Evolutionary conservation across 1,140 invertebrate species (phyloP).

Genomic region (Drosophila ohnishii): DNA sequence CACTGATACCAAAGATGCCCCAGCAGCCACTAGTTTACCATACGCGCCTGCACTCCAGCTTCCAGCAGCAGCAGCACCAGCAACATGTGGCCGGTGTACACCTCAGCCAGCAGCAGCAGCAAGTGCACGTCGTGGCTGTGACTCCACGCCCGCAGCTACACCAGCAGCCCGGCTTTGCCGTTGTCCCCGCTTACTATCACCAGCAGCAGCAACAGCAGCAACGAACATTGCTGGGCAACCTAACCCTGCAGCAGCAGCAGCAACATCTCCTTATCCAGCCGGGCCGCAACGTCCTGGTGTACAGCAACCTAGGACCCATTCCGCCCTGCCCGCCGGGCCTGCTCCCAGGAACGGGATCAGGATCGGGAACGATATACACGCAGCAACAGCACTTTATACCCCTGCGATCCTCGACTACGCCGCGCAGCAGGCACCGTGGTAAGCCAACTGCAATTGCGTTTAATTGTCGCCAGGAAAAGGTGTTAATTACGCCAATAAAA

Average conservation of each 20-base stretch:
- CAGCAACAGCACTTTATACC: conserved; percentile 73
- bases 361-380: conserved; percentile 63
- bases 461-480: conserved; percentile 62
- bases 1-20: conserved; percentile 68
- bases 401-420: conserved; percentile 63
- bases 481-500: conserved; percentile 79
- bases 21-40: conserved; percentile 64
- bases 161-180: conserved; percentile 46
- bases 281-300: conserved; percentile 71
- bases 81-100: conserved; percentile 42
- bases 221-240: conserved; percentile 61
- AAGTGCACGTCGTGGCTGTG: conserved; percentile 61
- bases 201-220: conserved; percentile 65
- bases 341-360: conserved; percentile 43
- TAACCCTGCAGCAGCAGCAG: conserved; percentile 63
- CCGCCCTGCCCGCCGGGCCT: conserved; percentile 75
- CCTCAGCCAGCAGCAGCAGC: conserved; percentile 53
- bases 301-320: conserved; percentile 71
- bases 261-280: conserved; percentile 71
- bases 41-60: conserved; percentile 49
- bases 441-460: conserved; percentile 53
- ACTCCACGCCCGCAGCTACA: conserved; percentile 56
- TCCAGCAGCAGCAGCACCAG: conserved; percentile 61
- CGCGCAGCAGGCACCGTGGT: conserved; percentile 67
- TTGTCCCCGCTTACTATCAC: conserved; percentile 55